phyloP scores from a whole-genome alignment of 2,888 invertebrate genomes.

The Dicycla oo region DNA sequence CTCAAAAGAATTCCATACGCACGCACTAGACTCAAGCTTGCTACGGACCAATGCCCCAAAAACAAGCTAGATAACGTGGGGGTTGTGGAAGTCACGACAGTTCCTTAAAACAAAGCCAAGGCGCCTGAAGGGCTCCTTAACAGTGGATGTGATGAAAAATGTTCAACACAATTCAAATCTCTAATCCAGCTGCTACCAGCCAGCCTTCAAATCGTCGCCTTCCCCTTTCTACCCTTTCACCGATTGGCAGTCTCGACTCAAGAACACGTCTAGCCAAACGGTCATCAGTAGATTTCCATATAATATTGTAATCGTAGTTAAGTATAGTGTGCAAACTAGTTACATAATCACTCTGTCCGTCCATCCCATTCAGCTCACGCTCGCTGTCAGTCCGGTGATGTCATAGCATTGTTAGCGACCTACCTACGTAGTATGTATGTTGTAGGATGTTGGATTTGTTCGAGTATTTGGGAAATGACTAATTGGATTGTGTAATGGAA shows the following conservation, averaged over 20 bases:
- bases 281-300: slow-evolving; percentile 12
- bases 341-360: slow-evolving; percentile 53
- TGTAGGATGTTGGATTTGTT: not conserved
- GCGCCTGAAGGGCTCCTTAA: no score
- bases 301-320: slow-evolving; percentile 30
- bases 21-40: no score
- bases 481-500: slow-evolving; percentile 1
- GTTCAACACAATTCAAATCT: not conserved
- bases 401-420: slow-evolving; percentile 71
- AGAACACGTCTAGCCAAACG: not conserved
- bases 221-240: not conserved
- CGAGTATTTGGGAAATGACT: slow-evolving; percentile 24
- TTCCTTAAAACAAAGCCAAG: no score
- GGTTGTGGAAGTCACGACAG: no score
- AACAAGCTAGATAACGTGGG: no score
- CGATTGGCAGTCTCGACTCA: not conserved
- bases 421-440: slow-evolving; percentile 41
- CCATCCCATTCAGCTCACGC: slow-evolving; percentile 72
- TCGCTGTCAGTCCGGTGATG: slow-evolving; percentile 65
- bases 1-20: no score
- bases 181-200: not conserved
- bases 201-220: not conserved
- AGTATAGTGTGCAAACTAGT: slow-evolving; percentile 40
- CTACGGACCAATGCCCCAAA: no score
- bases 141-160: no score